Base-by-base conservation (phyloP, 2,888 invertebrate genomes). In the Hypselothyrea guttata region DNA sequence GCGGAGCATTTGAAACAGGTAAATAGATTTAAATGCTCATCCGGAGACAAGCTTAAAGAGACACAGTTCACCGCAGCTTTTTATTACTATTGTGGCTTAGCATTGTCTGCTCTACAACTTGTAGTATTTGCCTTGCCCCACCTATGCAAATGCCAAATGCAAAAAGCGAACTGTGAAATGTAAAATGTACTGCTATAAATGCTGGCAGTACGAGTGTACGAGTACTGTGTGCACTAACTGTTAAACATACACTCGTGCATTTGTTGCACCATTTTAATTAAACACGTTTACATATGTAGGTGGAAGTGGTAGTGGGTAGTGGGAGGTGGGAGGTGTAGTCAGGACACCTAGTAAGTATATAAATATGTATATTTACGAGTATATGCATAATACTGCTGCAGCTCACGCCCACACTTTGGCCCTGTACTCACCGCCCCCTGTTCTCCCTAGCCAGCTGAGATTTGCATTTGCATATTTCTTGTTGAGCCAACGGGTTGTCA, bases 141-240 rank as follows among this genome's bases (percentile, higher is more conserved):
- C 73, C 75, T 78, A 75, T 75, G 77, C 73, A 78, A 75, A 81
- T 77, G 72, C 13, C 73, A 78, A 75, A 81, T 77, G 72, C 13
- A 16, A 59, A n/a, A 18, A 16, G n/a, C 38, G 18, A 22, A n/a
- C 22, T 22, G 22, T 22, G 22, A 22, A 22, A 22, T 22, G 22
- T 22, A n/a, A n/a, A 68, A 56, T 71, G 60, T 42, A n/a, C n/a
- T n/a, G n/a, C n/a, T n/a, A n/a, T n/a, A n/a, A n/a, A n/a, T n/a
- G n/a, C n/a, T n/a, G n/a, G n/a, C n/a, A n/a, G n/a, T 55, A 38
- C 63, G 2, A 11, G 38, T 38, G 38, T 18, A 5, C 8, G 28
- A 47, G 30, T 60, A 56, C 54, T 48, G 45, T 58, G 57, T 68
- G 67, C 68, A 63, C 47, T 63, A 62, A 68, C 54, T 38, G 47